These are phyloP conservation scores for Hyposoter dolosus DNA, from an alignment of 2,888 invertebrate species.

Conservation along the genomic window DNA sequence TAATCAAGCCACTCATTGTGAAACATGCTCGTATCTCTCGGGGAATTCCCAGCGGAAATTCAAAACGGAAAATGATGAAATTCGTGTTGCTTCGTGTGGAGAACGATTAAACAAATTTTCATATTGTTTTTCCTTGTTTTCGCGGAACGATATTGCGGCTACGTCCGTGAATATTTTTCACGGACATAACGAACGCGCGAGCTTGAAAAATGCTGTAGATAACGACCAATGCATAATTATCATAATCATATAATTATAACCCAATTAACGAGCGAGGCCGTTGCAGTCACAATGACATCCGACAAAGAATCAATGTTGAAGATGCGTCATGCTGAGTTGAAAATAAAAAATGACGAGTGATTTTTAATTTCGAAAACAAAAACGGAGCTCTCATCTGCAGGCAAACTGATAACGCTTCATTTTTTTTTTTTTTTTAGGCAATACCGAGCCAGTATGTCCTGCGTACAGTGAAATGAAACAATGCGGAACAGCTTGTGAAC, in stretches of 20 bases:
- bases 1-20: conserved; percentile 8
- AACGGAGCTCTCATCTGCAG: background rate
- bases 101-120: background rate
- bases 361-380: background rate
- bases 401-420: background rate
- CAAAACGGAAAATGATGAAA: conserved; percentile 3
- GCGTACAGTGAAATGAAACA: conserved; percentile 21
- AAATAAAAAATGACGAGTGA: background rate
- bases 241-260: background rate
- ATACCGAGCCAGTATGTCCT: conserved; percentile 15
- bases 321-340: background rate
- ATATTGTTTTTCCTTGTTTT: conserved; percentile 12
- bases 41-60: conserved; percentile 31
- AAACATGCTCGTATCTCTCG: conserved; percentile 10
- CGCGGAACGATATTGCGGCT: background rate
- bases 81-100: background rate
- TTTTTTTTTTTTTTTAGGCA: conserved; percentile 1
- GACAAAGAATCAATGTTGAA: background rate
- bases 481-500: conserved; percentile 50
- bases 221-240: conserved; percentile 21
- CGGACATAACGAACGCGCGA: background rate
- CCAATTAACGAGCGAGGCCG: background rate
- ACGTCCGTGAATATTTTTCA: background rate
- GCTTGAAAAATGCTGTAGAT: background rate
- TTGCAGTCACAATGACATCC: background rate